Conservation (phyloP, 2,113 vertebrate species). For the Climacteris rufus region DNA sequence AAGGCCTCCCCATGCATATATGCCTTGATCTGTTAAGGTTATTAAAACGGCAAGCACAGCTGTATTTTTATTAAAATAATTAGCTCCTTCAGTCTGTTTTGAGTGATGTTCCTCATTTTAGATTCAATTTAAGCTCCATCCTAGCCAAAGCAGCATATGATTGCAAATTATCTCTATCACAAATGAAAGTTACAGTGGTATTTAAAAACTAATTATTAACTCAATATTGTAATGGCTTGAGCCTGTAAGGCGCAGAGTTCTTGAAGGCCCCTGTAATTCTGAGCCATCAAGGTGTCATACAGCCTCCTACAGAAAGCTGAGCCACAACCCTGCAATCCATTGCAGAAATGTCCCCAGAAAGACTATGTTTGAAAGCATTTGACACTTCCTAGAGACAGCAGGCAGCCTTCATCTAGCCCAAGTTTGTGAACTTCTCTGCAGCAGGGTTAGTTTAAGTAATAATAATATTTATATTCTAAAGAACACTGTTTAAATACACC, state of each 20-base stretch:
- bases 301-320: not conserved
- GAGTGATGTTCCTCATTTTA: constrained; percentile 18
- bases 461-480: constrained; percentile 50
- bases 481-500: constrained; percentile 33
- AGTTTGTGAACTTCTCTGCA: not conserved
- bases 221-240: not conserved
- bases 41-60: constrained; percentile 30
- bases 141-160: not conserved
- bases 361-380: not conserved
- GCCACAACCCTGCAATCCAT: not conserved
- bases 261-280: not conserved
- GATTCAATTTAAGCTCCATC: constrained; percentile 33
- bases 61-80: constrained; percentile 57
- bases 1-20: constrained; percentile 1
- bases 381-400: not conserved
- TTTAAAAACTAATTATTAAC: constrained; percentile 47
- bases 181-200: constrained; percentile 28
- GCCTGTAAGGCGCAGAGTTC: not conserved
- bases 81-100: constrained; percentile 34
- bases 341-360: not conserved
- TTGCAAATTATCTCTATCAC: constrained; percentile 33
- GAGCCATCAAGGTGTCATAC: not conserved
- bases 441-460: constrained; percentile 30
- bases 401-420: not conserved
- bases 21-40: constrained; percentile 42